Conservation (phyloP, 2,797 vertebrate species). For the Coilia nasus region DNA sequence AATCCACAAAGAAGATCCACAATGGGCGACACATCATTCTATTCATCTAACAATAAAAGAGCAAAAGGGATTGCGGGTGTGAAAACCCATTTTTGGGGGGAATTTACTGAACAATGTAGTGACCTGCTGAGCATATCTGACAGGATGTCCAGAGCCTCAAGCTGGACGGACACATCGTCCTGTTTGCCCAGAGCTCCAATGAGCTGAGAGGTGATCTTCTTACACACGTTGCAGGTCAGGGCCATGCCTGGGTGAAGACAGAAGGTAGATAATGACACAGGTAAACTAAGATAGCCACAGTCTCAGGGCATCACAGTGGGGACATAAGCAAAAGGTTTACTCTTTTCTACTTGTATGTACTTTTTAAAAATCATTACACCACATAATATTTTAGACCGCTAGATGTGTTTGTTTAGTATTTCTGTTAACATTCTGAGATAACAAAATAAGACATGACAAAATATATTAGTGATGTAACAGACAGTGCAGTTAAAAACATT, state of each 20-base stretch:
- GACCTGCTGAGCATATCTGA: constrained; percentile 96
- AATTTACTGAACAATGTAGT: neutral
- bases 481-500: neutral
- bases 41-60: too few species aligned
- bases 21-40: too few species aligned
- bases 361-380: neutral
- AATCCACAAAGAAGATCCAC: too few species aligned
- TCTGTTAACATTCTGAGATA: neutral
- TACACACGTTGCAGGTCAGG: constrained; percentile 86
- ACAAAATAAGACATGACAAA: neutral
- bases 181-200: constrained; percentile 90
- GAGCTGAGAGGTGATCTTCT: constrained; percentile 92
- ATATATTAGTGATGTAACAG: neutral
- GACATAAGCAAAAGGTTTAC: neutral
- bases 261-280: neutral
- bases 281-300: neutral
- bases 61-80: too few species aligned
- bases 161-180: constrained; percentile 89
- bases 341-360: neutral
- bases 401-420: neutral
- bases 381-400: neutral
- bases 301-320: neutral
- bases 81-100: too few species aligned
- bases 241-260: constrained; percentile 73
- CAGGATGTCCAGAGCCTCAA: constrained; percentile 95